These are phyloP conservation scores for Agrotis clavis DNA, from an alignment of 2,888 invertebrate genomes.

Conservation along the genomic window DNA sequence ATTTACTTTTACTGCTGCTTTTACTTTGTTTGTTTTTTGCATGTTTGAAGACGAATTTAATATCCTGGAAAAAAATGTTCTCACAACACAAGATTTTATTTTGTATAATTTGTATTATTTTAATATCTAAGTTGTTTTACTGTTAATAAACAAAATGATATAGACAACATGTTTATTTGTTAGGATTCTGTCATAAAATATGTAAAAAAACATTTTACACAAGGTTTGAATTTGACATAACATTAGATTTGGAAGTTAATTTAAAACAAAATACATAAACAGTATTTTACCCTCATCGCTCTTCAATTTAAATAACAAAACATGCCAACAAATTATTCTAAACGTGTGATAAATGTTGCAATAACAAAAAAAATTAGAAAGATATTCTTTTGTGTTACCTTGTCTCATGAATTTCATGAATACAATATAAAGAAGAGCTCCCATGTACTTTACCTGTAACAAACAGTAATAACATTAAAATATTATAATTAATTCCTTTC, in stretches of 20 bases:
- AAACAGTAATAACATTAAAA: constrained; percentile 64
- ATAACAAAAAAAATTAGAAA: constrained; percentile 53
- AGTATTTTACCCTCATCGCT: constrained; percentile 34
- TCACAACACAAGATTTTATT: not conserved
- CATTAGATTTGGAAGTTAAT: not conserved
- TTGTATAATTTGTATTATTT: too few relatives aligned
- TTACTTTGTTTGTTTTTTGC: too few relatives aligned
- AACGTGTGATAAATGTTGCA: constrained; percentile 46
- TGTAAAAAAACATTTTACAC: not conserved
- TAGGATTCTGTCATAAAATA: not conserved
- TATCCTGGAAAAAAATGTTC: not conserved
- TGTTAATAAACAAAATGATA: not conserved
- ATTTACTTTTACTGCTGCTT: too few relatives aligned
- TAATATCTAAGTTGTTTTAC: not conserved
- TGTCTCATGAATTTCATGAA: constrained; percentile 64
- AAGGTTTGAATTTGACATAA: not conserved
- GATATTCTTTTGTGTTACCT: constrained; percentile 61
- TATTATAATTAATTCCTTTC: constrained; percentile 66
- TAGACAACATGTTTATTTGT: too few relatives aligned
- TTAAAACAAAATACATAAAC: not conserved
- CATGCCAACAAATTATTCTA: constrained; percentile 30
- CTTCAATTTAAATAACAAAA: constrained; percentile 43
- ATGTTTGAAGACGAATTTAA: not conserved
- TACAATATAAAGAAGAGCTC: constrained; percentile 49
- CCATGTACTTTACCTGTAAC: constrained; percentile 66